Evolutionary conservation across 2,888 invertebrate genomes (phyloP).

Genomic region (Autographa gamma): DNA sequence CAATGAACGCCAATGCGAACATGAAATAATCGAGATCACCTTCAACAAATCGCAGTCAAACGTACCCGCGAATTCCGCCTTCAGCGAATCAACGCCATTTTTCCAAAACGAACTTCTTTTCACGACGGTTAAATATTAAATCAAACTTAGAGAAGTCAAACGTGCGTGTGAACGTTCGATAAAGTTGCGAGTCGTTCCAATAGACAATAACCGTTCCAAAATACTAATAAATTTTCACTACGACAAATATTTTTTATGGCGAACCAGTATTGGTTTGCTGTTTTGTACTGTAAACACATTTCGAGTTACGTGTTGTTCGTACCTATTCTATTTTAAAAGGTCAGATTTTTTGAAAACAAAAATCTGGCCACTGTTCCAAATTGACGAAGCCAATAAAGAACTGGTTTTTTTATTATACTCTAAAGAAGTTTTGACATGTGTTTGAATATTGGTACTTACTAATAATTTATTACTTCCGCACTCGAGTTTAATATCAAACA

Average conservation of each 20-base stretch:
- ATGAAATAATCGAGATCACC: background rate
- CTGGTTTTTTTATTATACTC: too few relatives aligned
- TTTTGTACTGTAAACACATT: slow-evolving; percentile 23
- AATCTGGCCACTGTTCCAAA: too few relatives aligned
- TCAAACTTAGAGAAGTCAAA: slow-evolving; percentile 52
- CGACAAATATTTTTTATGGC: slow-evolving; percentile 50
- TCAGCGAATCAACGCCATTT: slow-evolving; percentile 37
- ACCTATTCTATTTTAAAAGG: background rate
- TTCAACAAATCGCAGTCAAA: background rate
- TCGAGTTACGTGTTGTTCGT: slow-evolving; percentile 10
- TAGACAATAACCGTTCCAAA: slow-evolving; percentile 51
- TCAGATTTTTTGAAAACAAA: too few relatives aligned
- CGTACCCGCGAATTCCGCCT: background rate
- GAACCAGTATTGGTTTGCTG: slow-evolving; percentile 26
- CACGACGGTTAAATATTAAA: slow-evolving; percentile 55
- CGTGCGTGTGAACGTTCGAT: slow-evolving; percentile 45
- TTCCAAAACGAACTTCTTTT: slow-evolving; percentile 42
- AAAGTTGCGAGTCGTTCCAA: slow-evolving; percentile 33
- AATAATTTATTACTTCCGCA: too few relatives aligned
- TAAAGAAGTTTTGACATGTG: too few relatives aligned
- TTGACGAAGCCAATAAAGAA: too few relatives aligned
- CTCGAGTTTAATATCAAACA: too few relatives aligned
- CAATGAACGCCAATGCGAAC: too few relatives aligned
- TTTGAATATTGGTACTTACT: too few relatives aligned
- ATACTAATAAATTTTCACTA: slow-evolving; percentile 44